Base-by-base conservation (phyloP, 2,113 vertebrate genomes). In the Neolamprologus sp. region DNA sequence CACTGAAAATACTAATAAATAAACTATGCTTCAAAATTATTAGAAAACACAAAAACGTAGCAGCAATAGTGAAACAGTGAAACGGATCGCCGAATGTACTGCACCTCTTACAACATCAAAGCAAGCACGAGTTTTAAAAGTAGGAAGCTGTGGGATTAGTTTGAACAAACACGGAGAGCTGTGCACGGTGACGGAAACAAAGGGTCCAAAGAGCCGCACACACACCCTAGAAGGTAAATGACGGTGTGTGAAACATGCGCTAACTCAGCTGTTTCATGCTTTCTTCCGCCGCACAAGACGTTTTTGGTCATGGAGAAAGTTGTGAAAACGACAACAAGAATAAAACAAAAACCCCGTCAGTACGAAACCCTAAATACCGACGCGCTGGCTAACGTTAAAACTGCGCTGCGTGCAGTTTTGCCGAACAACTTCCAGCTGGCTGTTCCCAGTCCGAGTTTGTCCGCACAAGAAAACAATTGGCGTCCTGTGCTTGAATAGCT, bases 401-500 rank as follows among this genome's bases (percentile, higher is more conserved):
- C 9, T 35, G 16, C 5, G 3, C 10, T 16, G 30, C 5, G 86
- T 23, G 30, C 53, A 73, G 49, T 30, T 21, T 4, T 54, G 33
- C n/a, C 53, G 5, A 85, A 89, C 75, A 92, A 92, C 79, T 92
- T 84, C 58, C 55, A 84, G 88, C 49, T 86, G 81, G 82, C 40
- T 85, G 82, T 87, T 84, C 63, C 42, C 82, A 45, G 88, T 83
- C 53, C n/a, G 85, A 91, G 90, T 93, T 90, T 37, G 85, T 84
- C 85, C 54, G 75, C 86, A 87, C 88, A 86, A 83, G 73, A 91
- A 93, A 94, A 95, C 92, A 93, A 94, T 93, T n/a, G 79, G 26
- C 79, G 88, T 92, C 87, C 91, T 89, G 17, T 90, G 88, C 84
- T 81, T 26, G 54, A 21, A 79, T 28, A 75, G 92, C 90, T 92